These are phyloP conservation scores for Zelleria hepariella DNA, from an alignment of 2,888 invertebrate species.

Conservation along the genomic window DNA sequence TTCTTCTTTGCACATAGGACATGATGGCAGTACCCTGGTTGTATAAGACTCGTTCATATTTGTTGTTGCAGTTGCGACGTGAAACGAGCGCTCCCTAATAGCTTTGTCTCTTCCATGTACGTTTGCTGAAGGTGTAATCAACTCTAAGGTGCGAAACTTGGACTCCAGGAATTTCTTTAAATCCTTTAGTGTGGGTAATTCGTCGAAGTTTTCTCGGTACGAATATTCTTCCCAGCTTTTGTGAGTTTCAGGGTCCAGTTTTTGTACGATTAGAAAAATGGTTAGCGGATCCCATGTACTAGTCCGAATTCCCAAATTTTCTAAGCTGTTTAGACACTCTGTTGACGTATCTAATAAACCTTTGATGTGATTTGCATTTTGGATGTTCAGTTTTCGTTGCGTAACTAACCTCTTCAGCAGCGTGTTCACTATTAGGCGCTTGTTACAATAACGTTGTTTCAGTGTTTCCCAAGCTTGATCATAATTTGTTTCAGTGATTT, in stretches of 20 bases:
- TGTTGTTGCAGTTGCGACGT: slow-evolving; percentile 8
- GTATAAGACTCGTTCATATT: too few species aligned
- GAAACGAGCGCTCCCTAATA: slow-evolving; percentile 5
- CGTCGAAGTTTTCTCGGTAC: slow-evolving; percentile 9
- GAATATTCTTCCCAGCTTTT: slow-evolving; percentile 16
- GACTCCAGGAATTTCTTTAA: slow-evolving; percentile 12
- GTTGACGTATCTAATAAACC: neutral
- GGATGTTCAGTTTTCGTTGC: neutral
- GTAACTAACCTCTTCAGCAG: neutral
- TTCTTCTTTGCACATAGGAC: slow-evolving; percentile 12
- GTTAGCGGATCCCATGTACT: slow-evolving; percentile 7
- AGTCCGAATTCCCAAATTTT: neutral
- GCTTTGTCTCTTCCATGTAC: neutral
- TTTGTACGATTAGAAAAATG: slow-evolving; percentile 17
- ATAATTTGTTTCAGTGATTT: slow-evolving; percentile 1
- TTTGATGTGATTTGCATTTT: neutral
- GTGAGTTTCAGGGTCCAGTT: slow-evolving; percentile 19
- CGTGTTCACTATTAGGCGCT: neutral
- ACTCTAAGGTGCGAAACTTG: slow-evolving; percentile 14
- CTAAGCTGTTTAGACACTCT: neutral
- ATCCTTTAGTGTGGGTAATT: slow-evolving; percentile 12
- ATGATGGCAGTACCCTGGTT: too few species aligned
- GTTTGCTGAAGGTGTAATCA: slow-evolving; percentile 1
- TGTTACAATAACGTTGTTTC: slow-evolving; percentile 4
- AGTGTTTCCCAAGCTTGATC: slow-evolving; percentile 2